Evolutionary conservation across 1,140 invertebrate genomes (phyloP).

Genomic region (Drosophila paulistorum): DNA sequence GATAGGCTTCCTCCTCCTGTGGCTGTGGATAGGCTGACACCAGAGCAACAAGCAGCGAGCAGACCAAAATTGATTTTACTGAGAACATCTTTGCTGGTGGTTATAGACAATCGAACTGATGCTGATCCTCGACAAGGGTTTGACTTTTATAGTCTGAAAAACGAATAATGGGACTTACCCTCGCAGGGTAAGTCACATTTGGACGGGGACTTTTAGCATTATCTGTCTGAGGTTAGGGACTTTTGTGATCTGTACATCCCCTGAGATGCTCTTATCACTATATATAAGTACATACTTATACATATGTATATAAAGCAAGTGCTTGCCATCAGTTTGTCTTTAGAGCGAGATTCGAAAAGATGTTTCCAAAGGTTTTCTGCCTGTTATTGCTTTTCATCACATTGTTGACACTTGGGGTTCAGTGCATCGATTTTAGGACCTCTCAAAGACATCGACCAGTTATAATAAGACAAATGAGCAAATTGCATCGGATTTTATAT

Average conservation of each 20-base stretch:
- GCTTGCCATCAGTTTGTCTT: neutral
- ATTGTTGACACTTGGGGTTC: neutral
- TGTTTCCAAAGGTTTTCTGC: neutral
- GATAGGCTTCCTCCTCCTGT: constrained; percentile 4
- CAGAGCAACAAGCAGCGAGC: constrained; percentile 30
- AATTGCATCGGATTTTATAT: neutral
- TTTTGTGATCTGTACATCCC: constrained; percentile 38
- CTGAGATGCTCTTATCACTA: neutral
- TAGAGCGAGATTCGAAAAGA: neutral
- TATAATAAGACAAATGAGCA: neutral
- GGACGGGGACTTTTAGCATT: constrained; percentile 16
- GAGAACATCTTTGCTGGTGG: constrained; percentile 43
- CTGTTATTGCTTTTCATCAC: neutral
- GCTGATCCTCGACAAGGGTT: neutral
- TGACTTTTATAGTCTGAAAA: constrained; percentile 43
- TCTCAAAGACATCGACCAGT: neutral
- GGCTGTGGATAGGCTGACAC: constrained; percentile 27
- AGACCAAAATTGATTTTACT: constrained; percentile 32
- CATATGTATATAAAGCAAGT: neutral
- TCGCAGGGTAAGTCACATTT: constrained; percentile 23
- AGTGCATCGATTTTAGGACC: neutral
- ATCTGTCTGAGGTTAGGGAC: constrained; percentile 16
- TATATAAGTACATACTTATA: neutral
- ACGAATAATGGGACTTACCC: constrained; percentile 28
- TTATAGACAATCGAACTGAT: constrained; percentile 41